Base-by-base conservation (phyloP, 2,113 vertebrate genomes). In the Phalacrocorax aristotelis region DNA sequence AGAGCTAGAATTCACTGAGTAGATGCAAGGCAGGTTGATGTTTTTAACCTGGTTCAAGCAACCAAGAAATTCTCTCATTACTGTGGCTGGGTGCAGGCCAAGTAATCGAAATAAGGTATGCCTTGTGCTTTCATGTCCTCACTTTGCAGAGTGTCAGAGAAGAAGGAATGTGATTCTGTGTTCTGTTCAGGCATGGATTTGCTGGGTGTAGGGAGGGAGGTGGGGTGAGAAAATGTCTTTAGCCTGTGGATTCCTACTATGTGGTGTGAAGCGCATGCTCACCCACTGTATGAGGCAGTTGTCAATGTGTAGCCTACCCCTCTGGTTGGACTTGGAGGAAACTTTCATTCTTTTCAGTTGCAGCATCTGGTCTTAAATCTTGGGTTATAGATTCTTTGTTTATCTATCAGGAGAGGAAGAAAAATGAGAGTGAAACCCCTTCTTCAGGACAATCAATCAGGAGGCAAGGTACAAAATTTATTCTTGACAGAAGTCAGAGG, bases 321-420 rank as follows among this genome's bases (percentile, higher is more conserved):
- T 46, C 83, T 42, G 7, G 16, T 9, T 76, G 26, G 30, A 60
- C 55, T 80, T 20, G 13, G 9, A 82, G 25, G 17, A 78, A 89
- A 51, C 19, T 69, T 81, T 34, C 4, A 23, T 93, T 93, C 19
- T 60, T 76, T 70, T 81, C 58, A 46, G 25, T 69, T 69, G 44
- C 19, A 72, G 9, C 10, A 61, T 46, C 54, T 46, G 15, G 9
- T 89, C 62, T 92, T 77, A 83, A 89, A 83, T 77, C 71, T 14
- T 77, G 30, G 36, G 15, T 77, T 77, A 92, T 44, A 77, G 65
- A 86, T 80, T 95, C n/a, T 71, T 93, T 89, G 36, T 36, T 94
- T 80, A 49, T 92, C 57, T 74, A 27, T 69, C 21, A 89, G 60
- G 11, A 83, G 36, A 69, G 20, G n/a, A 88, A 93, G 51, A 69